Evolutionary conservation across 1,140 invertebrate genomes (phyloP), one percentile per base, ranked within the genome.

Genomic region (Drosophila mayri): DNA sequence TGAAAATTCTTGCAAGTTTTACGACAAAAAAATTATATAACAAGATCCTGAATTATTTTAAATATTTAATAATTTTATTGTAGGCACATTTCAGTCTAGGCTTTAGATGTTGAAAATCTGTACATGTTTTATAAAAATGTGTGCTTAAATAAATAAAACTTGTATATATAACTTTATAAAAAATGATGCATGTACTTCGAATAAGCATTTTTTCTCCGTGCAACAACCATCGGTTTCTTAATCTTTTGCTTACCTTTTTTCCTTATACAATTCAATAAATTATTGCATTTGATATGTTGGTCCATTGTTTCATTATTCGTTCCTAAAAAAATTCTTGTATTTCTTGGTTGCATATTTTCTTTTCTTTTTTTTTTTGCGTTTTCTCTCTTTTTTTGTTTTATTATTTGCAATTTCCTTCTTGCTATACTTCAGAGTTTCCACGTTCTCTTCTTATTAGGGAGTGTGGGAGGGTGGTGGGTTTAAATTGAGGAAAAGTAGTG

Each of bases 201-300:
- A n/a, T n/a, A 4, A 46, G 22, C 0, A 4, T 0, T 40, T 66
- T 73, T 14, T 59, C 40, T 50, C 5, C 52, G 57, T 28, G 11
- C 43, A 47, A 16, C 14, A 8, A 18, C 14, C 12, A 41, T 52
- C 55, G 7, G 25, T 14, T 9, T 9, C 8, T 22, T 16, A 0
- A 3, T 25, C 28, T 9, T 63, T 63, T 60, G 65, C 82, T 76
- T 76, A 88, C 84, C 84, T 90, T 88, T 90, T 88, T 61, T 62
- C 85, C 61, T 80, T 85, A 85, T 90, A 90, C 81, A 90, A 81
- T 81, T 90, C 46, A 85, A 90, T 90, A 90, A 90, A 90, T 91
- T 91, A 91, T 91, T 91, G 87, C 88, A 81, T 91, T 91, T 91
- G 87, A 91, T 91, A 87, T 91, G 87, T 91, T 91, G 88, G 88